Evolutionary conservation across 2,113 vertebrate species (phyloP).

Genomic region (Echinops telfairi): DNA sequence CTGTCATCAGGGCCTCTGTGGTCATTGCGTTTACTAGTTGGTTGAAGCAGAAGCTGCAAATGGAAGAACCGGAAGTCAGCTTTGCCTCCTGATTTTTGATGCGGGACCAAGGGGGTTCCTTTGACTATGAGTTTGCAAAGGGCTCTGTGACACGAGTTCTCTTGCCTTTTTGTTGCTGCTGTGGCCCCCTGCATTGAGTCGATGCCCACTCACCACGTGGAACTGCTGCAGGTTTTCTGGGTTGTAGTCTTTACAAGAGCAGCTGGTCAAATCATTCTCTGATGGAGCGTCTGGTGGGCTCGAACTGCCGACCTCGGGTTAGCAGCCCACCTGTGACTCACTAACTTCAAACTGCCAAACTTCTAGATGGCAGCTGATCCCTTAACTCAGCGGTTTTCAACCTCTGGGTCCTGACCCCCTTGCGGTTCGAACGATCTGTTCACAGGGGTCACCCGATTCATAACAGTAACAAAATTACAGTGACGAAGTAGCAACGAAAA

Average conservation of each 20-base stretch:
- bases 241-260: background rate
- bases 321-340: no score
- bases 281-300: background rate
- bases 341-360: background rate
- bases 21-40: slow-evolving; percentile 16
- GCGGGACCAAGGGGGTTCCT: background rate
- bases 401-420: no score
- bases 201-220: background rate
- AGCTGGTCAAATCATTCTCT: background rate
- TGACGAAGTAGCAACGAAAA: no score
- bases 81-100: slow-evolving; percentile 42
- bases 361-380: background rate
- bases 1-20: background rate
- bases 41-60: background rate
- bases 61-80: background rate
- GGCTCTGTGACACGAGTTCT: background rate
- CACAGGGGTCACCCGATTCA: no score
- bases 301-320: background rate
- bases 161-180: background rate
- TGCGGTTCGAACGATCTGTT: no score
- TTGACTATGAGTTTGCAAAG: slow-evolving; percentile 1
- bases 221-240: background rate
- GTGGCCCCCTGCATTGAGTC: background rate
- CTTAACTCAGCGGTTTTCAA: background rate
- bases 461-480: no score